These are phyloP conservation scores for Thamnophis sirtalis DNA, from an alignment of 2,113 vertebrate genomes.

Conservation along the genomic window DNA sequence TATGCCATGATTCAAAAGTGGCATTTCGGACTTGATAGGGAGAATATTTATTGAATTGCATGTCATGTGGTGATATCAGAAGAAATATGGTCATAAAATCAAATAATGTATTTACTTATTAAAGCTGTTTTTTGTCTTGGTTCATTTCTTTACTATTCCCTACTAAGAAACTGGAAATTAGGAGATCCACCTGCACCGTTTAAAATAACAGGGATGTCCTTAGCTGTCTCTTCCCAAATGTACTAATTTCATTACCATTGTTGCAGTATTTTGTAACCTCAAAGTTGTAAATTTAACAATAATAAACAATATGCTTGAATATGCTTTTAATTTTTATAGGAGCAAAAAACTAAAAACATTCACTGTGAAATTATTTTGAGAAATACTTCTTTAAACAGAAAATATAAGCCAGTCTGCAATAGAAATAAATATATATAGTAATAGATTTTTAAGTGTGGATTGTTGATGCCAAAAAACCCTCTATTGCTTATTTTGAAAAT, in stretches of 20 bases:
- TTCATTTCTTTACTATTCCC: constrained; percentile 59
- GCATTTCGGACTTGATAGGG: constrained; percentile 64
- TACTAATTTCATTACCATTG: constrained; percentile 10
- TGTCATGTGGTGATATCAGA: constrained; percentile 65
- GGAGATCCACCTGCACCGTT: background rate
- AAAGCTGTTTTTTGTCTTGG: constrained; percentile 63
- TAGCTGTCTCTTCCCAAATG: constrained; percentile 25
- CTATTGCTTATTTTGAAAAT: background rate
- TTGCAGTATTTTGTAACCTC: constrained; percentile 11
- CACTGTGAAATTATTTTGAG: constrained; percentile 18
- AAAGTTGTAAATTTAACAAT: constrained; percentile 25
- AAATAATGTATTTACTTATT: constrained; percentile 73
- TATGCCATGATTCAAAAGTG: constrained; percentile 67
- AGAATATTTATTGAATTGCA: constrained; percentile 67
- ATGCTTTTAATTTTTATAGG: constrained; percentile 32
- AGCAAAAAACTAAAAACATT: constrained; percentile 29
- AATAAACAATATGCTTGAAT: constrained; percentile 4
- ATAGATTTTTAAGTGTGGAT: background rate
- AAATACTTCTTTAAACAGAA: constrained; percentile 12
- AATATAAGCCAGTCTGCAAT: background rate
- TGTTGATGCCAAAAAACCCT: constrained; percentile 7
- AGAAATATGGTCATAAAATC: constrained; percentile 60
- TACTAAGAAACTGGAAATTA: constrained; percentile 51
- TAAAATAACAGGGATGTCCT: constrained; percentile 6
- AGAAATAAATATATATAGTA: background rate